Base-by-base conservation (phyloP, 2,113 vertebrate genomes). In the Speoplatyrhinus poulsoni region DNA sequence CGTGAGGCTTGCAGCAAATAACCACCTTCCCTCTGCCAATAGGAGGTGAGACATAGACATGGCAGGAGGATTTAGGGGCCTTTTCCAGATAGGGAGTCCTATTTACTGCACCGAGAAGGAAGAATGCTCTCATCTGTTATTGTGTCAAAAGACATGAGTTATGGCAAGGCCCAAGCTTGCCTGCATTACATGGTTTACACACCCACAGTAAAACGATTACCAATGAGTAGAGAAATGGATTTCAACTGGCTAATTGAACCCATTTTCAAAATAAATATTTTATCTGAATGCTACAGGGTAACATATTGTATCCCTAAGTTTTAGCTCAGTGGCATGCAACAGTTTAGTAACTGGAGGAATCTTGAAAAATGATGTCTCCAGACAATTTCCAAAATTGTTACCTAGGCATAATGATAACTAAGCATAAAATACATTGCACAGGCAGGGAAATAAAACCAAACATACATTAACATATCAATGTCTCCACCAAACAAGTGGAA, bases 381-480 rank as follows among this genome's bases (percentile, higher is more conserved):
- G 69, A 73, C 3, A 0, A 16, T 65, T 69, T 70, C 47, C 63
- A 58, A 17, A 58, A 52, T 41, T 46, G 36, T 68, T 53, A 52
- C 55, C 9, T 73, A 69, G 60, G 73, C 69, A 68, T 55, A 10
- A 50, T 36, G 65, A 54, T 71, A 72, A 77, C 15, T 8, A 26
- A 69, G 50, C 67, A 72, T 60, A 59, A 49, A 55, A 63, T 60
- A 73, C 69, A 26, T 65, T 75, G 47, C 63, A 67, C 36, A 54
- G 60, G 46, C 17, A 36, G 5, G 61, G 47, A 67, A 62, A 73
- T 49, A 79, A 78, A 82, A 48, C 32, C 33, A 79, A 79, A 67
- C 61, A 65, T 41, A 52, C 47, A 87, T 85, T 82, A 75, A 72
- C 63, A 89, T 80, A 77, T 64, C 70, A 85, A 64, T 70, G 68